Evolutionary conservation across 2,113 vertebrate species (phyloP).

Genomic region (Cathartes aura): DNA sequence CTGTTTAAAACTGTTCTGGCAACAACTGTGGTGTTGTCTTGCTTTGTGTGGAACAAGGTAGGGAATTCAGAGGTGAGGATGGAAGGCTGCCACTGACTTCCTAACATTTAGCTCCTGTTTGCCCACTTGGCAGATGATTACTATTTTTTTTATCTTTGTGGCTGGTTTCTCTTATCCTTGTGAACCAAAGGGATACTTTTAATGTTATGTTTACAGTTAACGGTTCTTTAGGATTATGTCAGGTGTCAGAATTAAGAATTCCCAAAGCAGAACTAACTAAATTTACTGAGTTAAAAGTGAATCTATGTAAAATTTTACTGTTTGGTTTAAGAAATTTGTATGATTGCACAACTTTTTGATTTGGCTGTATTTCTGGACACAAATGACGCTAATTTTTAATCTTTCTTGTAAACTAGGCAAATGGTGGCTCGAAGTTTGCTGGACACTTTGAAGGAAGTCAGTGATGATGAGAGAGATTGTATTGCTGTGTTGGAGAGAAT

Average conservation of each 20-base stretch:
- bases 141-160: background rate
- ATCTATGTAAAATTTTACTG: background rate
- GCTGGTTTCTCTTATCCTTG: background rate
- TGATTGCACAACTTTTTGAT: background rate
- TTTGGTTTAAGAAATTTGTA: background rate
- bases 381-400: slow-evolving; percentile 28
- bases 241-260: background rate
- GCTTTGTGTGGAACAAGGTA: background rate
- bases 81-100: background rate
- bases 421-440: slow-evolving; percentile 92
- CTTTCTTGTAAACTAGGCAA: slow-evolving; percentile 79
- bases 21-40: background rate
- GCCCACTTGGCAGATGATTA: background rate
- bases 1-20: background rate
- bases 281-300: background rate
- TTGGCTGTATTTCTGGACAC: background rate
- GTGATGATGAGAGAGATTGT: slow-evolving; percentile 89
- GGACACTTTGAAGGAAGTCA: slow-evolving; percentile 90
- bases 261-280: background rate
- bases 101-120: background rate
- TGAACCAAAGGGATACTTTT: background rate
- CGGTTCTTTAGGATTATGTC: background rate
- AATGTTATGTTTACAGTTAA: background rate
- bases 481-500: slow-evolving; percentile 89
- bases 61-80: background rate